Base-by-base conservation (phyloP, 2,797 vertebrate species). In the Anguilla marmorata region DNA sequence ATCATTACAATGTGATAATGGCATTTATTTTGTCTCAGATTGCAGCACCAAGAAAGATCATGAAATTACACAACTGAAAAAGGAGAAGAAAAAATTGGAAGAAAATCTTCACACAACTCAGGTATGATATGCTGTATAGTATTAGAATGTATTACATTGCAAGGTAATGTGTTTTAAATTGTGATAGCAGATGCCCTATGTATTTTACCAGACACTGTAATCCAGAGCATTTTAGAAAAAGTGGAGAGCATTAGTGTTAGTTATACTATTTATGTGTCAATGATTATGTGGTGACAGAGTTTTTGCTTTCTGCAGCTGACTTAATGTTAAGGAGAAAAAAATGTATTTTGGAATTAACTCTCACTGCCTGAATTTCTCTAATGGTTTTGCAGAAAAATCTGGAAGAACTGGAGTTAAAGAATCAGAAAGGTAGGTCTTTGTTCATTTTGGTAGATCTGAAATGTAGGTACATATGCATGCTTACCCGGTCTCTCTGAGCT, bases 1-100 rank as follows among this genome's bases (percentile, higher is more conserved):
- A 48, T 52, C 27, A 84, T 16, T 0, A 33, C 12, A 27, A 27
- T 24, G 27, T 52, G n/a, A 0, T 72, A 37, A 41, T 87, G 14
- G 14, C 24, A 54, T 72, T 11, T 16, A 76, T 54, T 86, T 85
- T 84, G 60, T 56, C 48, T 89, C 76, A 99, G 98, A 97, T 79
- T 96, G 95, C 8, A 93, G 95, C 90, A 90, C 89, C 90, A 96
- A 96, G 92, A 97, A 97, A 89, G 95, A 91, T 30, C 90, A 95
- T 89, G 95, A 97, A 90, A 97, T 98, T 90, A 96, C 92, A 80
- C 93, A 96, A 74, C 91, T 99, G 87, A 96, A 94, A 90, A 96
- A 91, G 90, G 97, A 98, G 87, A 99, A 98, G 92, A 95, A 90
- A 56, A 90, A 93, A 14, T 95, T 98, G 52, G 95, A 97, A 87